Conservation (phyloP, 2,113 vertebrate genomes). For the Hystrix cristata region DNA sequence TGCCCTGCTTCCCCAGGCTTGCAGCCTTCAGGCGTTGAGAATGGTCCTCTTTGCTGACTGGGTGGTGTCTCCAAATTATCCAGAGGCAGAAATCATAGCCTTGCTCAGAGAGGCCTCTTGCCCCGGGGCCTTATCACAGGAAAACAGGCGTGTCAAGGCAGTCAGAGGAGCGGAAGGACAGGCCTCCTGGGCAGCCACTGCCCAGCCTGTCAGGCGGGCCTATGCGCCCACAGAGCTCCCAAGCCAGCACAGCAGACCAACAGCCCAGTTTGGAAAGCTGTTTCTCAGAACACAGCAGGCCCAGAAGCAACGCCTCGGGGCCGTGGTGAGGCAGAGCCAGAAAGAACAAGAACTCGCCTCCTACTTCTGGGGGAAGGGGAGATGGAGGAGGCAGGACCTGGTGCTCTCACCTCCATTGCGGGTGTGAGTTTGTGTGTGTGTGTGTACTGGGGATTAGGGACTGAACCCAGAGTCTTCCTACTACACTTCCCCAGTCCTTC, state of each 20-base stretch:
- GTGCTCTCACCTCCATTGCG: neutral
- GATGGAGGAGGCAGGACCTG: fast-evolving
- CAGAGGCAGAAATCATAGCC: neutral
- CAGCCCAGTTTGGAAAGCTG: neutral
- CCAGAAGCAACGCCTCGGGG: neutral
- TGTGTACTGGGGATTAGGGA: neutral
- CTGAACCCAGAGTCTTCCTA: neutral
- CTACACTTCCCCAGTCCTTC: neutral
- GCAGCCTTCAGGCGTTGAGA: neutral
- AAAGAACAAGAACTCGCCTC: neutral
- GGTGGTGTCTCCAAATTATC: neutral
- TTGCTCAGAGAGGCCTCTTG: neutral
- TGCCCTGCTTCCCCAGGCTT: neutral
- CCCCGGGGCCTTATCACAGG: neutral
- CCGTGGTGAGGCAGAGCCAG: neutral
- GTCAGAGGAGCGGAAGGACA: neutral
- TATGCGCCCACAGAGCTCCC: neutral
- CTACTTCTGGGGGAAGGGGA: too few species aligned
- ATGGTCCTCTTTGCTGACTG: neutral
- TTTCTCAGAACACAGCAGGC: neutral
- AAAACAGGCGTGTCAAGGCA: neutral
- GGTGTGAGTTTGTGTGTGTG: neutral
- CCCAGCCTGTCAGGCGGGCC: neutral
- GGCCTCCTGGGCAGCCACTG: neutral
- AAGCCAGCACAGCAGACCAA: neutral